Evolutionary conservation across 1,140 invertebrate species (phyloP).

Genomic region (Zaprionus inermis): DNA sequence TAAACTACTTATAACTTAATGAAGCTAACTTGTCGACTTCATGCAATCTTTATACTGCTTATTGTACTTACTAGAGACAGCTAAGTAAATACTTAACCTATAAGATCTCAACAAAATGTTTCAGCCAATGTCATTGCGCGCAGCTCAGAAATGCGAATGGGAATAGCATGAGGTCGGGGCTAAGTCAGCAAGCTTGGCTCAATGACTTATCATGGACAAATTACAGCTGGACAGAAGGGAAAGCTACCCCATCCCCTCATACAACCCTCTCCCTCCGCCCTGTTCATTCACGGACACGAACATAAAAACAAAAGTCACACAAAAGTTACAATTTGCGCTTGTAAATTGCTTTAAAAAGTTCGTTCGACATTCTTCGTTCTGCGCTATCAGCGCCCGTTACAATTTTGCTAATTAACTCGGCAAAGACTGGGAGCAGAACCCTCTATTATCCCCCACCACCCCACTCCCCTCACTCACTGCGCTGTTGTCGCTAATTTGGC

Average conservation of each 20-base stretch:
- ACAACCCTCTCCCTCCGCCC: too few relatives aligned
- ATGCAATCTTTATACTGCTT: background rate
- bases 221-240: constrained; percentile 27
- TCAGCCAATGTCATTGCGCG: constrained; percentile 17
- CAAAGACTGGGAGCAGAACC: constrained; percentile 14
- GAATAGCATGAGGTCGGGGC: background rate
- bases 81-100: too few relatives aligned
- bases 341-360: constrained; percentile 82
- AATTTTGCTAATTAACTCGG: constrained; percentile 81
- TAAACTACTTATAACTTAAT: background rate
- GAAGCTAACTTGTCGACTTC: too few relatives aligned
- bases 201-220: constrained; percentile 78
- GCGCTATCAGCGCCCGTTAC: constrained; percentile 67
- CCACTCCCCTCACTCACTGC: background rate
- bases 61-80: too few relatives aligned
- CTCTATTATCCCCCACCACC: background rate
- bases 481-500: constrained; percentile 71
- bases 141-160: constrained; percentile 4
- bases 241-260: background rate
- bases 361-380: constrained; percentile 18
- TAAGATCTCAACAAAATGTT: too few relatives aligned
- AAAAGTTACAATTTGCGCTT: constrained; percentile 81
- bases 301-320: constrained; percentile 50
- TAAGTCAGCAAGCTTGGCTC: constrained; percentile 36
- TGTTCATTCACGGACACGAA: background rate